Evolutionary conservation across 2,888 invertebrate species (phyloP).

Genomic region (Cerastoderma edule): DNA sequence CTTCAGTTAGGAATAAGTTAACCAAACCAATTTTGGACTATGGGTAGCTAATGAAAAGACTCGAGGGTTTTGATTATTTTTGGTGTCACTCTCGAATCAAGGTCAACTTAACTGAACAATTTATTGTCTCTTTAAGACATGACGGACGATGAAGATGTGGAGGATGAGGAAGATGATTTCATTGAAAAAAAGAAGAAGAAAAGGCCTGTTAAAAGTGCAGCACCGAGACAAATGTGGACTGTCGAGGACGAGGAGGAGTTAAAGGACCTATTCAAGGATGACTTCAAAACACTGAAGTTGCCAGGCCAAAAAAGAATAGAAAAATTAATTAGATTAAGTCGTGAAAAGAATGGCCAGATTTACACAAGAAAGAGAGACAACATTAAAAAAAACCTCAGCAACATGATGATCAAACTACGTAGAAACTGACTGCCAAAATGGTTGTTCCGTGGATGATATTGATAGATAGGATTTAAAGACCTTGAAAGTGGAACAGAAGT

Average conservation of each 20-base stretch:
- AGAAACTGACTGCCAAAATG: too few relatives aligned
- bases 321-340: conserved; percentile 24
- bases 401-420: too few relatives aligned
- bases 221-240: neutral
- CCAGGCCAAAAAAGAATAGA: conserved; percentile 20
- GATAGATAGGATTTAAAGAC: too few relatives aligned
- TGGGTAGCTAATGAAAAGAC: too few relatives aligned
- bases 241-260: neutral
- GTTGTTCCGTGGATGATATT: too few relatives aligned
- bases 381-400: conserved; percentile 40
- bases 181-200: neutral
- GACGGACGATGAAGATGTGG: conserved; percentile 8
- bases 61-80: too few relatives aligned
- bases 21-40: too few relatives aligned
- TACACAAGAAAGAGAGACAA: conserved; percentile 33
- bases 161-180: neutral
- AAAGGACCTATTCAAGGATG: conserved; percentile 13
- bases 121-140: conserved; percentile 2
- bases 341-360: conserved; percentile 19
- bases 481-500: too few relatives aligned
- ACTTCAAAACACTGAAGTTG: conserved; percentile 7
- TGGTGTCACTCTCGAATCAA: too few relatives aligned
- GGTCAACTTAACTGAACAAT: too few relatives aligned
- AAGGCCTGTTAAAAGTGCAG: neutral
- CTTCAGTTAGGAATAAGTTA: too few relatives aligned